phyloP scores from a whole-genome alignment of 2,113 vertebrate genomes.

The Phainopepla nitens region DNA sequence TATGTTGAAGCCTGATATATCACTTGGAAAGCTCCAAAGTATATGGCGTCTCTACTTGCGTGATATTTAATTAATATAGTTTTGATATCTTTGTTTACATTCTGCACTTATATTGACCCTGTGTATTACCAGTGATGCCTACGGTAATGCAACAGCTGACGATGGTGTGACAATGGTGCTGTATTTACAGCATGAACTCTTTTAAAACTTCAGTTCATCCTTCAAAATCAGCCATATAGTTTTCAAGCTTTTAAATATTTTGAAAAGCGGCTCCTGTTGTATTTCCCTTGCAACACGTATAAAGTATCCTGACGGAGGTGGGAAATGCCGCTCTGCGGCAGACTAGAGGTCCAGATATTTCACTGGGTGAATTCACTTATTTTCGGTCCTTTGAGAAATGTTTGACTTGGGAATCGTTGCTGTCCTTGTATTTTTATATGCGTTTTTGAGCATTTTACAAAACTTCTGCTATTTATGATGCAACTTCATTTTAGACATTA shows the following conservation, averaged over 20 bases:
- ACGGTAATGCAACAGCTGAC: background rate
- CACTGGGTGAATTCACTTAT: background rate
- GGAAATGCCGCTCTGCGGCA: background rate
- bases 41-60: accelerated
- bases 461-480: background rate
- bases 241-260: background rate
- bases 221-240: background rate
- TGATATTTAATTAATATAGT: background rate
- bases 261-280: background rate
- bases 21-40: background rate
- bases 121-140: background rate
- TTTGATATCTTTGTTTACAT: background rate
- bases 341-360: background rate
- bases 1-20: background rate
- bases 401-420: background rate
- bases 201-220: background rate
- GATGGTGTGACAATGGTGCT: background rate
- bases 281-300: background rate
- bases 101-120: background rate
- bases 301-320: background rate
- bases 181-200: background rate
- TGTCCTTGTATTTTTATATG: background rate
- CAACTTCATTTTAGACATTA: background rate
- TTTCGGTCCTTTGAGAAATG: background rate
- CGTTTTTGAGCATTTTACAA: background rate